Conservation (phyloP, 2,797 vertebrate genomes). For the Cyclura pinguis region DNA sequence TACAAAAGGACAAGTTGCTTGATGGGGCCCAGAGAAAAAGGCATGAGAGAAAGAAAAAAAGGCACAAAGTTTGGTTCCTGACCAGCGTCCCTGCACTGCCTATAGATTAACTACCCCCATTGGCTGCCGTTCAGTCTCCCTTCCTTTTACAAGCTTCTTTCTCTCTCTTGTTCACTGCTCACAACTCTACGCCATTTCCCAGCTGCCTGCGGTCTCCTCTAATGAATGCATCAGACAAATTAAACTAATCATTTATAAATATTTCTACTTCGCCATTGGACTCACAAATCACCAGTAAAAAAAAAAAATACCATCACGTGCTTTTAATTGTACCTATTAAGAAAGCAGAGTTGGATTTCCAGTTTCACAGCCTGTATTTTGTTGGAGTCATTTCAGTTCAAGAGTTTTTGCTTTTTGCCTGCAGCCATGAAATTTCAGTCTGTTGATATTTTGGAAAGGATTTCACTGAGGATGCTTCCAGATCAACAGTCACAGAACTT, state of each 20-base stretch:
- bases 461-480: fast-evolving
- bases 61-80: conserved; percentile 53
- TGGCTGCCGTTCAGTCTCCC: conserved; percentile 81
- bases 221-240: conserved; percentile 73
- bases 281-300: conserved; percentile 42
- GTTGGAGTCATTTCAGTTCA: conserved; percentile 56
- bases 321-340: conserved; percentile 66
- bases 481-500: background rate
- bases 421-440: conserved; percentile 57
- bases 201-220: conserved; percentile 64
- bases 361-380: conserved; percentile 63
- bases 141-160: conserved; percentile 76
- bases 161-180: conserved; percentile 70
- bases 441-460: conserved; percentile 56
- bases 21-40: conserved; percentile 59
- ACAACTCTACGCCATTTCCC: conserved; percentile 67
- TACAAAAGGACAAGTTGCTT: conserved; percentile 68
- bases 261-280: conserved; percentile 67
- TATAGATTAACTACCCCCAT: conserved; percentile 64
- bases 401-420: conserved; percentile 45
- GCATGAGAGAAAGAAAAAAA: conserved; percentile 2
- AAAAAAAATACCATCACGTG: conserved; percentile 51
- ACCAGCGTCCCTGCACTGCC: conserved; percentile 58
- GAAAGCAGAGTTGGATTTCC: conserved; percentile 58
- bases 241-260: conserved; percentile 74